Evolutionary conservation across 2,113 vertebrate species (phyloP).

Genomic region (Thunnus maccoyii): DNA sequence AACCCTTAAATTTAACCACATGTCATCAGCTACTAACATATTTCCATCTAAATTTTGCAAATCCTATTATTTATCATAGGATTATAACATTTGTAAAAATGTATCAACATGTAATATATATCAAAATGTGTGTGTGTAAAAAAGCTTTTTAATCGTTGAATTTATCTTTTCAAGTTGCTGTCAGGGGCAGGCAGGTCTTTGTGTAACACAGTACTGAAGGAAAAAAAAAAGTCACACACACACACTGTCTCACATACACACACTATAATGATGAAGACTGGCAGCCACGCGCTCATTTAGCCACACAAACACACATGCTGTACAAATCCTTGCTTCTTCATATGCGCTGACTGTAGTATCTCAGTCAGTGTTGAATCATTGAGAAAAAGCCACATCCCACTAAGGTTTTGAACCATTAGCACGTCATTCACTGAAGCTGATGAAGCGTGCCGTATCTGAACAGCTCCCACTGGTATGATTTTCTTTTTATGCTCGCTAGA

Average conservation of each 20-base stretch:
- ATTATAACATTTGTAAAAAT: background rate
- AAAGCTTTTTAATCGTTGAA: background rate
- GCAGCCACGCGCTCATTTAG: background rate
- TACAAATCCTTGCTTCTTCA: conserved; percentile 4
- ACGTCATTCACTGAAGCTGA: conserved; percentile 62
- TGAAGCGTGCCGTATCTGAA: conserved; percentile 71
- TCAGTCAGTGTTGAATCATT: conserved; percentile 53
- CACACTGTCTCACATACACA: background rate
- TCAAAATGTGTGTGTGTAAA: background rate
- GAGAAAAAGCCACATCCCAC: conserved; percentile 42
- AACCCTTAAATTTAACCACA: background rate
- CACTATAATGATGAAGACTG: background rate
- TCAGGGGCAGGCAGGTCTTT: background rate
- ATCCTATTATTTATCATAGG: background rate
- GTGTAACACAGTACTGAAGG: background rate
- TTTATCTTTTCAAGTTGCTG: background rate
- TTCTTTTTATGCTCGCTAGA: conserved; percentile 61
- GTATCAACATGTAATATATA: background rate
- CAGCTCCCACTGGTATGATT: conserved; percentile 68
- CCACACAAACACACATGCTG: conserved; percentile 10
- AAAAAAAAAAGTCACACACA: background rate
- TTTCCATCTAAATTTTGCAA: background rate
- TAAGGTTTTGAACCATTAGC: conserved; percentile 70
- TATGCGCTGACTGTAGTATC: conserved; percentile 17
- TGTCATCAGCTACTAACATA: background rate